Evolutionary conservation across 2,113 vertebrate species (phyloP), one percentile per base, ranked within the genome.

Genomic region (Eleginops maclovinus): DNA sequence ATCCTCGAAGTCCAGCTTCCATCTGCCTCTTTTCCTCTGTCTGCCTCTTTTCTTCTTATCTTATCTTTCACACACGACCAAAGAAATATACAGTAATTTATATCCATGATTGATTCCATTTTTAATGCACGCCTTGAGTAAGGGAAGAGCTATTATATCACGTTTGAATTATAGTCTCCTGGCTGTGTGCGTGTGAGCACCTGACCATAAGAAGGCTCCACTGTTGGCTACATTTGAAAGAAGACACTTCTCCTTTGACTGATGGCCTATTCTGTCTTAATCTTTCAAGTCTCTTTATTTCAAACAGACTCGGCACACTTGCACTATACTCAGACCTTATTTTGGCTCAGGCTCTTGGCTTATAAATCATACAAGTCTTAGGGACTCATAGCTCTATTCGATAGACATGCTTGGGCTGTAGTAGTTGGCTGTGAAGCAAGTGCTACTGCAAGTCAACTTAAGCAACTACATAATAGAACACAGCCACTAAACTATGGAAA

Each of bases 221-320:
- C 36, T 83, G 65, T 60, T 88, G 86, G 68, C 83, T 47, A 58
- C 55, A 67, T 79, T 69, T 87, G 26, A 81, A 90, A 80, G 72
- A 71, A 82, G 55, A 75, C 51, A 77, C 51, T 77, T 51, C n/a
- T 77, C 19, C n/a, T 75, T 59, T 68, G 69, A 84, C 49, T 79
- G 75, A 86, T 79, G 63, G 46, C 65, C 56, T 64, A 50, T 69
- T 67, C 65, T 63, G n/a, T 64, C 68, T 64, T 72, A 51, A 50
- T 64, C 41, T 65, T 60, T 71, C 41, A 67, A 65, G 28, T 69
- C 12, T 84, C 56, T 71, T 64, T 72, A n/a, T 78, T 58, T 41
- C 36, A 78, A 63, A 75, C 59, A 70, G 31, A 36, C 61, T 63
- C 43, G 36, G n/a, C 44, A 36, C 41, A 50, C 63, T 49, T 68